Conservation (phyloP, 2,113 vertebrate species). For the Calyptomena viridis region DNA sequence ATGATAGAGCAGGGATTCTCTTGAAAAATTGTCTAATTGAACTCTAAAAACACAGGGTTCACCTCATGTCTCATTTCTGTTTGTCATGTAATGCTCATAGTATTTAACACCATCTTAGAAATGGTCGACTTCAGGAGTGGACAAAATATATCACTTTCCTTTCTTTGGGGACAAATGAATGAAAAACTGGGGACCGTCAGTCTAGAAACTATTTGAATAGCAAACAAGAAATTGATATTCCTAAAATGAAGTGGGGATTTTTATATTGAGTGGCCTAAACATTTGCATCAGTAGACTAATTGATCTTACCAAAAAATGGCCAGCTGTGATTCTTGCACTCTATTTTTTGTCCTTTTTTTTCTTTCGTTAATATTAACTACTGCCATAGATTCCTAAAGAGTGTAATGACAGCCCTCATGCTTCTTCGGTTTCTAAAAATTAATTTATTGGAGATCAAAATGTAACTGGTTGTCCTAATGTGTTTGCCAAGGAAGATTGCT, state of each 20-base stretch:
- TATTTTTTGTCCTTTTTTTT: not conserved
- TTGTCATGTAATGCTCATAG: not conserved
- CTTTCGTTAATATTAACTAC: conserved; percentile 20
- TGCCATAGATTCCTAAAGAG: conserved; percentile 64
- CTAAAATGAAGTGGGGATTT: not conserved
- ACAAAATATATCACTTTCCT: not conserved
- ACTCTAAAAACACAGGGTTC: not conserved
- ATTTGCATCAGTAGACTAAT: conserved; percentile 35
- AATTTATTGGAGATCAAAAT: conserved; percentile 39
- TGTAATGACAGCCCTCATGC: conserved; percentile 27
- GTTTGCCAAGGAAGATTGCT: conserved; percentile 22
- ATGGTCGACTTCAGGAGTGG: not conserved
- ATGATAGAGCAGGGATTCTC: not conserved
- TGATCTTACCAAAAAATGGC: conserved; percentile 44
- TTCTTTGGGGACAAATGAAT: not conserved
- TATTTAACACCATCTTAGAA: not conserved
- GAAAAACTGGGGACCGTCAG: not conserved
- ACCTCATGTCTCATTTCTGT: not conserved
- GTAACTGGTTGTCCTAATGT: not conserved
- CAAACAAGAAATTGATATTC: not conserved
- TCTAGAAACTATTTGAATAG: not conserved
- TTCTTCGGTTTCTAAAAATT: conserved; percentile 60
- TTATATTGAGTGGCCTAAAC: conserved; percentile 21
- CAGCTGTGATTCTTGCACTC: conserved; percentile 11
- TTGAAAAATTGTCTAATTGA: not conserved